Percentiles rank a stretch among this genome's conserved stretches.
phyloP scores from a whole-genome alignment of 1,140 invertebrate species.

The Eulimnadia texana region DNA sequence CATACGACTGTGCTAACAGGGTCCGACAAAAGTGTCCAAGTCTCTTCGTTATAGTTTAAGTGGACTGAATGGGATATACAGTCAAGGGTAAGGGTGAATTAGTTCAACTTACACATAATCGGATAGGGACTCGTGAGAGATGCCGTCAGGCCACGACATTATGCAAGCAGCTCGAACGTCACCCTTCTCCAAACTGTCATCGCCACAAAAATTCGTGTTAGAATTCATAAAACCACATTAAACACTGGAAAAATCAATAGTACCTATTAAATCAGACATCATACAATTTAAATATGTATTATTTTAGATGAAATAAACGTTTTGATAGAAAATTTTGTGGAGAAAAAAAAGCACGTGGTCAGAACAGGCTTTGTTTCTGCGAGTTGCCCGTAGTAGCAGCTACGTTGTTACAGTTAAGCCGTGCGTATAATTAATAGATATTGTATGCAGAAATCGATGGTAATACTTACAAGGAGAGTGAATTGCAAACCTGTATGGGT shows the following conservation, averaged over 20 bases:
- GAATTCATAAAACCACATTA: too few species aligned
- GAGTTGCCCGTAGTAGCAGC: too few species aligned
- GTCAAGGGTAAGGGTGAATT: constrained; percentile 9
- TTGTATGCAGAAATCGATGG: too few species aligned
- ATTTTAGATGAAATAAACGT: too few species aligned
- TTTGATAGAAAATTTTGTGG: too few species aligned
- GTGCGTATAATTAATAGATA: not conserved
- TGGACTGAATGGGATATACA: not conserved
- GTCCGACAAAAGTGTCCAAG: too few species aligned
- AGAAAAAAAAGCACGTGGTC: too few species aligned
- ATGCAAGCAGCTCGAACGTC: constrained; percentile 42
- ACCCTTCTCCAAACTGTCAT: constrained; percentile 25
- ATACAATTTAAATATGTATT: too few species aligned
- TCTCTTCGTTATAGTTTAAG: not conserved
- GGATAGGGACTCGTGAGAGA: constrained; percentile 38
- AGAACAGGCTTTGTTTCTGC: too few species aligned
- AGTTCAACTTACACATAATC: constrained; percentile 44
- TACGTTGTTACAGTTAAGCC: not conserved
- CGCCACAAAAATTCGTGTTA: too few species aligned
- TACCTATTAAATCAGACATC: not conserved
- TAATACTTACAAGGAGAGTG: not conserved
- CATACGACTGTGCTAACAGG: not conserved
- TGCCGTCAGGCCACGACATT: constrained; percentile 50
- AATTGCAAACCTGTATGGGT: constrained; percentile 47
- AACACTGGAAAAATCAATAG: not conserved